phyloP scores from a whole-genome alignment of 2,113 vertebrate species.

The Uropsilus gracilis region DNA sequence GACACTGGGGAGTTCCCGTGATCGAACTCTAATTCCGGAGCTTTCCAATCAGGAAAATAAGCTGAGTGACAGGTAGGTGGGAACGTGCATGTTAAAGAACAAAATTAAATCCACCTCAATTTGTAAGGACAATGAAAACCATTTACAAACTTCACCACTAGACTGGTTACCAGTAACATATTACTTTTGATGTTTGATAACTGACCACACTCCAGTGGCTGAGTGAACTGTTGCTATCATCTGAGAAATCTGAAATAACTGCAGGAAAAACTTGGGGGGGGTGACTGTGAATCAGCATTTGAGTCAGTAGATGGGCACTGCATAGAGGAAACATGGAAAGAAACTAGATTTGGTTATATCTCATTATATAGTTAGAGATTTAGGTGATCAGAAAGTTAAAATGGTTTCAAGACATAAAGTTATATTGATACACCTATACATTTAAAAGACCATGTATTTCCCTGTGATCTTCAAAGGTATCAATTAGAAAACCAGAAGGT shows the following conservation, averaged over 20 bases:
- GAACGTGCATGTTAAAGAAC: background rate
- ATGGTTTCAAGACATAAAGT: background rate
- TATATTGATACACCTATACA: background rate
- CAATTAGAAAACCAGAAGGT: background rate
- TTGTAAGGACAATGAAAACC: background rate
- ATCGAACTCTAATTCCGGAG: background rate
- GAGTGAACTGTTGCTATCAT: background rate
- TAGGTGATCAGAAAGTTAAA: constrained; percentile 7
- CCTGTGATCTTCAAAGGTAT: background rate
- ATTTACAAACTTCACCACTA: background rate
- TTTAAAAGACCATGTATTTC: background rate
- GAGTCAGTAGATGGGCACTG: background rate
- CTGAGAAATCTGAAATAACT: background rate
- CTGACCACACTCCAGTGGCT: background rate
- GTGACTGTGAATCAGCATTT: too few relatives aligned
- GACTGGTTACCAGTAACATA: background rate
- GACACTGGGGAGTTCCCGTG: background rate
- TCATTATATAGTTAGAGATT: background rate
- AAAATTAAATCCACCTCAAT: constrained; percentile 4
- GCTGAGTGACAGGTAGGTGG: background rate
- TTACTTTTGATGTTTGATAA: background rate
- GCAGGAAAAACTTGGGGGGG: background rate
- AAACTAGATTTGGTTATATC: background rate
- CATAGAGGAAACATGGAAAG: background rate
- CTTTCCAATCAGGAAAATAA: constrained; percentile 3